phyloP scores from a whole-genome alignment of 1,140 invertebrate species.

The Sitodiplosis mosellana region DNA sequence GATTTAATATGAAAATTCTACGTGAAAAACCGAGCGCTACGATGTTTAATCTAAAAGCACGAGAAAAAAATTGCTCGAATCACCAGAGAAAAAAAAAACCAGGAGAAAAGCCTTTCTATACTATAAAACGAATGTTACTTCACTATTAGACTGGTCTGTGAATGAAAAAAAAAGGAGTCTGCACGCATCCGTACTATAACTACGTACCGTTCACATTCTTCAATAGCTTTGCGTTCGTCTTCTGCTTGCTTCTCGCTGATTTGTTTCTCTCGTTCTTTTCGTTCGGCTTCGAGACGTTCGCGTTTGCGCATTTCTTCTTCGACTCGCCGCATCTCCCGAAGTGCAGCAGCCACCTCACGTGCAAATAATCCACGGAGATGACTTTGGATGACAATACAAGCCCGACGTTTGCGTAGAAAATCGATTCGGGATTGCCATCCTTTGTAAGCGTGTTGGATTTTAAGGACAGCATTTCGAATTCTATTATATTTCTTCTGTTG shows the following conservation, averaged over 20 bases:
- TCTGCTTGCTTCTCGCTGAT: constrained; percentile 16
- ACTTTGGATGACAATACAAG: constrained; percentile 77
- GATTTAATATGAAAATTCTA: no score
- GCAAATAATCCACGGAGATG: constrained; percentile 80
- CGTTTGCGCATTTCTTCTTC: constrained; percentile 77
- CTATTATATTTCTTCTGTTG: constrained; percentile 46
- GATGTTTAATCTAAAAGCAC: no score
- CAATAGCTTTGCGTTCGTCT: constrained; percentile 25
- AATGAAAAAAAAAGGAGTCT: no score
- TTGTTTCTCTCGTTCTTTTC: constrained; percentile 20
- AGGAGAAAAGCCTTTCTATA: no score
- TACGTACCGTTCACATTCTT: constrained; percentile 31
- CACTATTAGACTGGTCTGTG: no score
- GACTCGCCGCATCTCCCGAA: constrained; percentile 76
- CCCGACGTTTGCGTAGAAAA: constrained; percentile 65
- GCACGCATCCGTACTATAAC: no score
- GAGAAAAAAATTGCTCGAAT: no score
- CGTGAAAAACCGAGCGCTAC: no score
- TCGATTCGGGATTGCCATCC: constrained; percentile 69
- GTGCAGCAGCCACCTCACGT: constrained; percentile 60
- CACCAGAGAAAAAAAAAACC: no score
- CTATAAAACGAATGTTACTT: no score
- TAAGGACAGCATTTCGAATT: constrained; percentile 49
- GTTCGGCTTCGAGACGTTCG: constrained; percentile 29
- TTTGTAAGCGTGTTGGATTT: constrained; percentile 70